phyloP scores from a whole-genome alignment of 2,888 invertebrate genomes.

The Temnothorax ravouxi region DNA sequence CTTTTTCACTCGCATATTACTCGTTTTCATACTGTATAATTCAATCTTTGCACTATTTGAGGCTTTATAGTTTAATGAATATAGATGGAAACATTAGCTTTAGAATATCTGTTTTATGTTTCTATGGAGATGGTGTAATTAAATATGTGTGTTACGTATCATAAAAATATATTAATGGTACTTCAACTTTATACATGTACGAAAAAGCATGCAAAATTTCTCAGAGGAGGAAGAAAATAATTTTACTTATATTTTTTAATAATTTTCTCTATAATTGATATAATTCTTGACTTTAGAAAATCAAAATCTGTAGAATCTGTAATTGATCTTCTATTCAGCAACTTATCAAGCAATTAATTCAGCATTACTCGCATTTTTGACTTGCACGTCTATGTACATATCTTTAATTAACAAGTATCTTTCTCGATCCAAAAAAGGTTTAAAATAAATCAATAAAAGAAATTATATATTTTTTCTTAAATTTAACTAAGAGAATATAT shows the following conservation, averaged over 20 bases:
- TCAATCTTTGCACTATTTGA: constrained; percentile 44
- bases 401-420: background rate
- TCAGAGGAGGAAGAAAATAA: background rate
- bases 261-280: constrained; percentile 15
- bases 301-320: constrained; percentile 1
- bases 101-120: constrained; percentile 19
- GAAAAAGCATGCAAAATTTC: background rate
- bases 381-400: background rate
- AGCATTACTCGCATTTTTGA: too few species aligned
- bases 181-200: background rate
- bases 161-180: constrained; percentile 7
- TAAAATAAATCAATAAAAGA: background rate
- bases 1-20: constrained; percentile 20
- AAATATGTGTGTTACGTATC: constrained; percentile 26
- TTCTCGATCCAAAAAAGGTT: background rate
- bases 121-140: constrained; percentile 31
- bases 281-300: background rate
- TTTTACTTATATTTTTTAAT: background rate
- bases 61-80: constrained; percentile 34
- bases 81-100: constrained; percentile 35
- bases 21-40: constrained; percentile 35
- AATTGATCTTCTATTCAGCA: background rate
- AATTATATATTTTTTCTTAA: background rate
- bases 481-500: background rate
- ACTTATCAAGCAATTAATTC: background rate